A percentile compares a stretch with the other conserved stretches of the same genome.
These are phyloP conservation scores for Kuschelorhynchus macadamiae DNA, from an alignment of 2,888 invertebrate species.

Conservation along the genomic window DNA sequence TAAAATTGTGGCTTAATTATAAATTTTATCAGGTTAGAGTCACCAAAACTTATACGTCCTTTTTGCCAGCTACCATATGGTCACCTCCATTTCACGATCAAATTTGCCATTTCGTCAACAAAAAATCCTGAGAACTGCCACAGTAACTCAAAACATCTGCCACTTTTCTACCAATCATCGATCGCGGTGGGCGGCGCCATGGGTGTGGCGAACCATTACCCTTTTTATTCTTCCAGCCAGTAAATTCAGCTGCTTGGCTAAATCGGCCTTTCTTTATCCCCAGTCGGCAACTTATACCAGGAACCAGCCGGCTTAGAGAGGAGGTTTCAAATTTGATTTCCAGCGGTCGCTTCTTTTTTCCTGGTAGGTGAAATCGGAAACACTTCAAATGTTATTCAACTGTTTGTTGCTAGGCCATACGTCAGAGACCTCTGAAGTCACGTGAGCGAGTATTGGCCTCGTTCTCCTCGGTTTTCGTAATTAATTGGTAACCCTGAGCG, in stretches of 20 bases:
- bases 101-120: constrained; percentile 47
- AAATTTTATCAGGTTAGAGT: too few species aligned
- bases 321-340: constrained; percentile 20
- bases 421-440: constrained; percentile 45
- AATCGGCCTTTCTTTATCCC: constrained; percentile 10
- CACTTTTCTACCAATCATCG: constrained; percentile 44
- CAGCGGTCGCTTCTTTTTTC: constrained; percentile 20
- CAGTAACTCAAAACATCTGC: constrained; percentile 46
- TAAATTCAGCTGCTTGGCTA: neutral
- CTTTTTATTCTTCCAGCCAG: constrained; percentile 21
- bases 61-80: constrained; percentile 23
- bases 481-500: constrained; percentile 50
- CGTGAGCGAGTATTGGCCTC: constrained; percentile 49
- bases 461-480: constrained; percentile 45
- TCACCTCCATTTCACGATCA: constrained; percentile 32
- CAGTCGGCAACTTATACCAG: constrained; percentile 9
- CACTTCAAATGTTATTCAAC: constrained; percentile 49
- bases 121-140: constrained; percentile 40
- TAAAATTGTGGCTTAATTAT: too few species aligned
- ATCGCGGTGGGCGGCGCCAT: constrained; percentile 14
- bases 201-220: constrained; percentile 28
- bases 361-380: constrained; percentile 37
- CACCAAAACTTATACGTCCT: constrained; percentile 25
- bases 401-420: constrained; percentile 50
- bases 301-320: neutral